These are phyloP conservation scores for Eulithis testata DNA, from an alignment of 2,888 invertebrate genomes.

Conservation along the genomic window DNA sequence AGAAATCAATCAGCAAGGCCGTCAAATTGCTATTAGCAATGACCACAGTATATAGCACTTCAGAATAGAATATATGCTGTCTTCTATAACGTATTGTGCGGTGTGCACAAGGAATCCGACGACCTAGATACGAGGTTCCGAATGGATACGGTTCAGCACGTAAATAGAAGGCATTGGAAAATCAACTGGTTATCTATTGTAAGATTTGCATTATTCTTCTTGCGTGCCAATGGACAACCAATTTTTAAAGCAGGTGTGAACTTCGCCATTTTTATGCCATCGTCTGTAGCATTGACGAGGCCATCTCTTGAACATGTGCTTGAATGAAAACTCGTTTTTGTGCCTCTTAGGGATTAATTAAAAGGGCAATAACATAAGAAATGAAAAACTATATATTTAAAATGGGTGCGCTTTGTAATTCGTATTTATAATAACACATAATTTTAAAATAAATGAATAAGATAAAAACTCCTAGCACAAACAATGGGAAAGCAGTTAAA, in stretches of 20 bases:
- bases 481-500: constrained; percentile 23
- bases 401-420: no score
- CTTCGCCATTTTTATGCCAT: no score
- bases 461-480: constrained; percentile 14
- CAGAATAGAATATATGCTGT: constrained; percentile 9
- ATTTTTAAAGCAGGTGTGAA: no score
- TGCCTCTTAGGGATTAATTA: no score
- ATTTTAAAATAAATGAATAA: constrained; percentile 6
- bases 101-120: background rate
- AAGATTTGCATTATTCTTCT: background rate
- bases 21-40: background rate
- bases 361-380: no score
- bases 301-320: no score
- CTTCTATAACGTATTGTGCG: constrained; percentile 5
- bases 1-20: background rate
- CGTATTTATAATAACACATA: background rate
- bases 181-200: background rate
- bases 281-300: no score
- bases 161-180: constrained; percentile 3
- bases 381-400: no score
- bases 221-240: no score
- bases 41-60: constrained; percentile 1
- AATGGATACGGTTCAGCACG: background rate
- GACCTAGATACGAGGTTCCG: constrained; percentile 5
- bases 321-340: no score